Base-by-base conservation (phyloP, 2,797 vertebrate genomes). In the Artibeus lituratus region DNA sequence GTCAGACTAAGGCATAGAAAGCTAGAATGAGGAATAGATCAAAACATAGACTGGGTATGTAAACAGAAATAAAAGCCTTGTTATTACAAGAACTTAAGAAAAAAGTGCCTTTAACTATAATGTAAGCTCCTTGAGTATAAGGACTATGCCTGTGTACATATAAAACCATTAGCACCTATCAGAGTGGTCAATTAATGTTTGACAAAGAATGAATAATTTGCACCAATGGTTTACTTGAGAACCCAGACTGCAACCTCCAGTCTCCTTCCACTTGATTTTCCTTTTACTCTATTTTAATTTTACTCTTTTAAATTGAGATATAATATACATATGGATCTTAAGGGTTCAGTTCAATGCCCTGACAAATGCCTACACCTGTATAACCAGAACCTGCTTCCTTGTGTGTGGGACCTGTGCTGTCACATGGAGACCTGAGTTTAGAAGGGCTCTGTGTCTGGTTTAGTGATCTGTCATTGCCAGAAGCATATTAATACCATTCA, bases 291-390 rank as follows among this genome's bases (percentile, higher is more conserved):
- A 69, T 37, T 77, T 51, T 59, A 65, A 69, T 55, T 76, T 86
- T 77, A 73, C 3, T 77, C 29, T 49, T 94, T 74, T 83, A 85
- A 77, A 55, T n/a, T 97, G 76, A 78, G 3, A 77, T 81, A 70
- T 81, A 89, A 65, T 73, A 91, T 86, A 49, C 2, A 53, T 44
- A n/a, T 5, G 19, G 29, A 73, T 77, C 15, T 57, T 53, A 80
- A 81, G 10, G 4, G 7, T 49, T 81, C 7, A 19, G 5, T 35
- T 86, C 35, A 73, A 55, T 49, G 19, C 32, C 16, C n/a, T 80
- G 26, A 51, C 3, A 73, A 85, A 76, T 76, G 39, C 32, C 47
- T 10, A 35, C 3, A 55, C 22, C 7, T 67, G 12, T 74, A 16
- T 70, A 70, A 44, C 72, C 19, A 91, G 32, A 5, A 11, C 47